Evolutionary conservation across 2,113 vertebrate species (phyloP).

Genomic region (Cynocephalus volans): DNA sequence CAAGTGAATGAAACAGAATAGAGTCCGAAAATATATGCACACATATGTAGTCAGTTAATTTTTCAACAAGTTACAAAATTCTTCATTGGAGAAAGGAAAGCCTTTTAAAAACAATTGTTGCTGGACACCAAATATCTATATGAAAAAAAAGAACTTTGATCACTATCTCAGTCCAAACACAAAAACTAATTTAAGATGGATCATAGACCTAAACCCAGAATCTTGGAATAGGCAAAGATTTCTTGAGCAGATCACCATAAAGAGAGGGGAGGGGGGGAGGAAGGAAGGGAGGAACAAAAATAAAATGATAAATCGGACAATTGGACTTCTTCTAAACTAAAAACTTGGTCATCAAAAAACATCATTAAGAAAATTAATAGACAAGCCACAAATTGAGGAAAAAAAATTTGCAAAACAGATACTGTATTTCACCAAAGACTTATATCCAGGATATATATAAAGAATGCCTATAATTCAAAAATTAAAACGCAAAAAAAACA

Average conservation of each 20-base stretch:
- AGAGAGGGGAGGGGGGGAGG: background rate
- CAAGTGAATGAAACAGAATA: background rate
- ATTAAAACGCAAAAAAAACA: background rate
- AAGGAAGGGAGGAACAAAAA: background rate
- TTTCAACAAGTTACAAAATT: background rate
- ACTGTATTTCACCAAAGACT: background rate
- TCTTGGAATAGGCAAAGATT: background rate
- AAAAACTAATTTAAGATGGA: background rate
- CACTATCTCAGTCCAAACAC: background rate
- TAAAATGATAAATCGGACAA: slow-evolving; percentile 11
- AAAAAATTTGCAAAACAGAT: slow-evolving; percentile 22
- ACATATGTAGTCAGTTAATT: background rate
- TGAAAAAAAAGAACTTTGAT: background rate
- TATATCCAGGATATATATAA: background rate
- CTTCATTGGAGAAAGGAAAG: background rate
- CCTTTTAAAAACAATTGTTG: background rate
- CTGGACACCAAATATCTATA: background rate
- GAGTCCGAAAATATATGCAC: background rate
- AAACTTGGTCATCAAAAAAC: background rate
- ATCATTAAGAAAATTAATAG: background rate
- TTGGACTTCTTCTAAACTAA: background rate
- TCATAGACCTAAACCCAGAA: background rate
- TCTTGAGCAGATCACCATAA: background rate
- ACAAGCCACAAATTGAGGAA: background rate
- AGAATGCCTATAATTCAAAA: background rate